Evolutionary conservation across 2,888 invertebrate genomes (phyloP).

Genomic region (Tipula confusa): DNA sequence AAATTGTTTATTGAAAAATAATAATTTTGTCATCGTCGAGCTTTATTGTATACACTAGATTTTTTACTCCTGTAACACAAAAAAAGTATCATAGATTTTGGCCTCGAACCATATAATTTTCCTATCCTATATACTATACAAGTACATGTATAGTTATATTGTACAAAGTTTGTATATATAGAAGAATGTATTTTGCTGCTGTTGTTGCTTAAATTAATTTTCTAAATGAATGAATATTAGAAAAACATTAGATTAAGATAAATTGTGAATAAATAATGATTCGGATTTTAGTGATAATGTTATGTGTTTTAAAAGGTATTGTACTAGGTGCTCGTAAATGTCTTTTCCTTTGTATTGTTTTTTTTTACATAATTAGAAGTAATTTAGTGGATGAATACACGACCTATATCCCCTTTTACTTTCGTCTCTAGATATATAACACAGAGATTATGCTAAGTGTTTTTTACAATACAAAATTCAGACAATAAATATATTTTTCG

Average conservation of each 20-base stretch:
- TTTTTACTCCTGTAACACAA: too few species aligned
- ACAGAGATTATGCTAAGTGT: too few species aligned
- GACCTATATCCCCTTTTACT: neutral
- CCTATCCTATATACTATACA: neutral
- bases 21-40: too few species aligned
- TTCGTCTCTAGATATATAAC: too few species aligned
- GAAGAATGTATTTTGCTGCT: neutral
- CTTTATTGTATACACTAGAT: too few species aligned
- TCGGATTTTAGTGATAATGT: neutral
- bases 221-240: neutral
- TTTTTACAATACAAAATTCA: neutral
- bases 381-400: neutral
- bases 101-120: too few species aligned
- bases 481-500: neutral
- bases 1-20: too few species aligned
- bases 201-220: neutral
- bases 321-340: neutral
- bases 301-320: neutral
- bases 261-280: neutral
- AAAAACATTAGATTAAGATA: neutral
- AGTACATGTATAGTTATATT: neutral
- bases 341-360: neutral
- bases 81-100: too few species aligned
- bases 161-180: neutral
- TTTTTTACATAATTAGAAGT: neutral